Evolutionary conservation across 2,888 invertebrate species (phyloP).

Genomic region (Aleiodes testaceus): DNA sequence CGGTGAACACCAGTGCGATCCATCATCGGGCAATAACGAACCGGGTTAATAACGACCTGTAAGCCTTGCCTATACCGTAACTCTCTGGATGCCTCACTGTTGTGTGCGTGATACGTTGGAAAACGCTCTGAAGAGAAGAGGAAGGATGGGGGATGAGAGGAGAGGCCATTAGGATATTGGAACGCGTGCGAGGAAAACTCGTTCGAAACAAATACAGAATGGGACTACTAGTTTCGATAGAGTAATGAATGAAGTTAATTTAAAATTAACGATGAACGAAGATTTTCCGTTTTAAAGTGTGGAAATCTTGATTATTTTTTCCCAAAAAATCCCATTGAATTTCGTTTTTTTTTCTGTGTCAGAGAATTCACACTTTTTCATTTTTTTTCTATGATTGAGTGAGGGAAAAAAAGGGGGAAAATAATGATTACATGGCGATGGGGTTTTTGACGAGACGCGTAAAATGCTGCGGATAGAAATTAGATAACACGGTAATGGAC

Average conservation of each 20-base stretch:
- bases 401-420: neutral
- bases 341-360: too few species aligned
- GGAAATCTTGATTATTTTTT: too few species aligned
- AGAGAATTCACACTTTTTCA: too few species aligned
- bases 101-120: conserved; percentile 28
- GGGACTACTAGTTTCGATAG: conserved; percentile 3
- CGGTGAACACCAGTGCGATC: conserved; percentile 41
- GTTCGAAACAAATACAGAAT: conserved; percentile 19
- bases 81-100: neutral
- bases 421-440: neutral
- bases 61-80: conserved; percentile 28
- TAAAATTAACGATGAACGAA: conserved; percentile 2
- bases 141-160: too few species aligned
- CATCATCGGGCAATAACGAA: conserved; percentile 49
- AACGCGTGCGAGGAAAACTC: conserved; percentile 22
- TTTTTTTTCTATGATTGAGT: neutral
- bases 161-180: conserved; percentile 54
- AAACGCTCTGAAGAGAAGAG: conserved; percentile 39
- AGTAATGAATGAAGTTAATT: conserved; percentile 26
- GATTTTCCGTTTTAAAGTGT: too few species aligned
- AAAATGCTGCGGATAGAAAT: conserved; percentile 22
- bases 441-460: neutral
- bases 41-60: conserved; percentile 46
- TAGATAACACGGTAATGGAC: conserved; percentile 39
- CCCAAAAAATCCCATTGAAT: too few species aligned